Conservation (phyloP, 2,113 vertebrate genomes). For the Sula dactylatra region DNA sequence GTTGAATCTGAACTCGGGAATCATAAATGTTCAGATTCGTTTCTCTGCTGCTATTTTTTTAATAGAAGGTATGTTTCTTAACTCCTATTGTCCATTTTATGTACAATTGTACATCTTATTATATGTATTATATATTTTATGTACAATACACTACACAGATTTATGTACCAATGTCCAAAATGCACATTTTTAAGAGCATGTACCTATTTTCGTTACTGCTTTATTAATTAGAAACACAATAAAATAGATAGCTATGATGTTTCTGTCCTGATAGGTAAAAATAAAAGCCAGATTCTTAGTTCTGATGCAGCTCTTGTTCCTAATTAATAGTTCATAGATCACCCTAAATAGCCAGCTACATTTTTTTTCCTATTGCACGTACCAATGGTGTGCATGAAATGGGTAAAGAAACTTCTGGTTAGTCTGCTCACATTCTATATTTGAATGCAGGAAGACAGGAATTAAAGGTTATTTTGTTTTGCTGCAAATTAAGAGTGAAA, state of each 20-base stretch:
- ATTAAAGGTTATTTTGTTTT: background rate
- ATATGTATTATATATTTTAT: too few species aligned
- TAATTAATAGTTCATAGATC: background rate
- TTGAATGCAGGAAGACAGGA: background rate
- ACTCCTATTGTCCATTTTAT: background rate
- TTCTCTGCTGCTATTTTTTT: background rate
- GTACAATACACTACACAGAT: background rate
- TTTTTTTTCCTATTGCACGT: background rate
- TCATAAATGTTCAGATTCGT: background rate
- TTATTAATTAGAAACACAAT: background rate
- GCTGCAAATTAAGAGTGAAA: background rate
- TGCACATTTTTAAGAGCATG: background rate
- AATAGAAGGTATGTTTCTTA: background rate
- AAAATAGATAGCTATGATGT: background rate
- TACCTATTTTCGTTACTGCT: background rate
- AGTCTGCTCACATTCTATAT: background rate
- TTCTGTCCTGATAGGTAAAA: background rate
- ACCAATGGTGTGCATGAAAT: background rate
- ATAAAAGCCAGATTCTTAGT: background rate
- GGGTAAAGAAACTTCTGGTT: background rate
- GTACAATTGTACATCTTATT: background rate
- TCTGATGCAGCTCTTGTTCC: background rate
- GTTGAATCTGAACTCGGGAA: background rate
- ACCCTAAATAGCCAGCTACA: background rate
- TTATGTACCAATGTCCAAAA: background rate